A percentile compares a stretch with the other conserved stretches of the same genome.
Conservation (phyloP, 2,797 vertebrate species). For the Eulemur mongoz region DNA sequence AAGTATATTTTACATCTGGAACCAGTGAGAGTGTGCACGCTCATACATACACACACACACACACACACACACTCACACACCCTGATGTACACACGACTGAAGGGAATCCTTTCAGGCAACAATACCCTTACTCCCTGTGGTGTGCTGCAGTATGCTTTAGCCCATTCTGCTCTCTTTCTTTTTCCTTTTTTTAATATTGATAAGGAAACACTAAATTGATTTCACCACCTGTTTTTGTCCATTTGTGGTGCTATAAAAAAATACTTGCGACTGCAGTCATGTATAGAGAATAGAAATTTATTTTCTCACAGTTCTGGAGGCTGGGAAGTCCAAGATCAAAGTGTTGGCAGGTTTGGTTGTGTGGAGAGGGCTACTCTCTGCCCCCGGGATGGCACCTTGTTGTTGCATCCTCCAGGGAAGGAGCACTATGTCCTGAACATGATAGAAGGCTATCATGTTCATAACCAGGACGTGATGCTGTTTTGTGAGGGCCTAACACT, state of each 20-base stretch:
- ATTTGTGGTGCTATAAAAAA: neutral
- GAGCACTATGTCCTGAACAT: neutral
- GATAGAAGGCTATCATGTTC: neutral
- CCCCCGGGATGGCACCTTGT: neutral
- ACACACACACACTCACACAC: no score
- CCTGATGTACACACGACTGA: rapidly evolving
- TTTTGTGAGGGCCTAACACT: neutral
- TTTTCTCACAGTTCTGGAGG: neutral
- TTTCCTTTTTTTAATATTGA: neutral
- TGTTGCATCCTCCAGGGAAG: neutral
- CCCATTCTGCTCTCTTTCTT: neutral
- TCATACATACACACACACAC: no score
- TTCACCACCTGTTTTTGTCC: neutral
- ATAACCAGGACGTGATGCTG: no score
- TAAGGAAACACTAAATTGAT: neutral
- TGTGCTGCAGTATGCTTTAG: neutral
- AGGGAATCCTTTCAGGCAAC: neutral
- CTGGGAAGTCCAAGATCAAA: neutral
- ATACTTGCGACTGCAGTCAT: neutral
- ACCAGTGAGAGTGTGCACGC: neutral
- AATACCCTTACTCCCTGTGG: neutral
- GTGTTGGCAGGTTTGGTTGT: neutral
- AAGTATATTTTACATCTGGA: neutral
- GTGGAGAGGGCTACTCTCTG: neutral
- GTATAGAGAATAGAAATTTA: neutral